Percentiles rank a stretch among this genome's conserved stretches.
Conservation (phyloP, 1,140 invertebrate genomes). For the Choristoneura fumiferana region DNA sequence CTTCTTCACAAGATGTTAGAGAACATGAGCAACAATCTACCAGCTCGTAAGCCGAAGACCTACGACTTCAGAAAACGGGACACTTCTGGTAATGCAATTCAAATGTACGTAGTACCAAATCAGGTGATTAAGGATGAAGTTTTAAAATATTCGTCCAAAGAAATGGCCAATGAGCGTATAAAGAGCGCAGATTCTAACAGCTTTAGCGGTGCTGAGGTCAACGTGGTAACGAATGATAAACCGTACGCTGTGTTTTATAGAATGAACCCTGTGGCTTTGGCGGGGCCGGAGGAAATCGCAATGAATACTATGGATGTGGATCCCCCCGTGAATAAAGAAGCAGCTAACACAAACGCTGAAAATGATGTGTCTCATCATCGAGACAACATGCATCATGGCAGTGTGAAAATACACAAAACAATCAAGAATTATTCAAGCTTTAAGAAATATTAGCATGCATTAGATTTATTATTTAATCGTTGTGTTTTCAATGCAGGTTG, state of each 20-base stretch:
- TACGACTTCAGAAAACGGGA: conserved; percentile 27
- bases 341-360: conserved; percentile 20
- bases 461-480: not conserved
- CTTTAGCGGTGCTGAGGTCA: conserved; percentile 33
- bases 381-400: conserved; percentile 24
- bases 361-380: conserved; percentile 20
- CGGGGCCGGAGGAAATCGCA: conserved; percentile 25
- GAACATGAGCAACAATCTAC: conserved; percentile 23
- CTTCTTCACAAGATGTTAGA: not conserved
- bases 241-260: conserved; percentile 53
- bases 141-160: not conserved
- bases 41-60: conserved; percentile 22
- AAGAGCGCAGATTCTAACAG: conserved; percentile 27
- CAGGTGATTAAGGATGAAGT: no score
- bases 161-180: conserved; percentile 15
- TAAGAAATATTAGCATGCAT: not conserved
- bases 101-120: no score
- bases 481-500: not conserved
- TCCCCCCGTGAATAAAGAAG: conserved; percentile 19
- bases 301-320: conserved; percentile 25
- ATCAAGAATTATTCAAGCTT: conserved; percentile 34
- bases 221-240: conserved; percentile 28
- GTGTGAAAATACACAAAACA: conserved; percentile 34
- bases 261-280: conserved; percentile 37
- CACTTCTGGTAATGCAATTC: not conserved